phyloP scores from a whole-genome alignment of 2,113 vertebrate species.

The Campylomormyrus tamandua region DNA sequence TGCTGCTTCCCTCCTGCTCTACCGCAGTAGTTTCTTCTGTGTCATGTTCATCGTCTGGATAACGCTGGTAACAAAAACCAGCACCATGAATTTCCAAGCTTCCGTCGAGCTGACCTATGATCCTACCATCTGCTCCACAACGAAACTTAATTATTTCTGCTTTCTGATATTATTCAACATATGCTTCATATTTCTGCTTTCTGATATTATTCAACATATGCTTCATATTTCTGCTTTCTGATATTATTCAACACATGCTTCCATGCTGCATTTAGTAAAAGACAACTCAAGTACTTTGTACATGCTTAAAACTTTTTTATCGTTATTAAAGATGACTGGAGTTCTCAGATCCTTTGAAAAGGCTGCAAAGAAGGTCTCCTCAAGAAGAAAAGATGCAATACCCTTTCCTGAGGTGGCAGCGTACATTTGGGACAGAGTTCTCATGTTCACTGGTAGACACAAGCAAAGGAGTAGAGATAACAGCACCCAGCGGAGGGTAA shows the following conservation, averaged over 20 bases:
- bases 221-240: neutral
- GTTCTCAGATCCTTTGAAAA: slow-evolving; percentile 40
- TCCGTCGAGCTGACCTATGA: neutral
- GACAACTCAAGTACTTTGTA: neutral
- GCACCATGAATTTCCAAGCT: neutral
- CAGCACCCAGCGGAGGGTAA: slow-evolving; percentile 44
- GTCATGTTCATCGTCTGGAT: slow-evolving; percentile 32
- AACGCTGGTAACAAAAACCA: slow-evolving; percentile 47
- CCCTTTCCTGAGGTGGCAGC: slow-evolving; percentile 42
- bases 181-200: neutral
- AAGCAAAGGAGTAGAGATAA: slow-evolving; percentile 24
- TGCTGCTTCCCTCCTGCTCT: neutral
- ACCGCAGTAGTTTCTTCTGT: slow-evolving; percentile 29
- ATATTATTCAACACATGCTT: neutral
- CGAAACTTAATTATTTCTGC: neutral
- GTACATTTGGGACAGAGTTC: slow-evolving; percentile 31
- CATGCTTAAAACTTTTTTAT: neutral
- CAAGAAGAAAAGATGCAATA: slow-evolving; percentile 32
- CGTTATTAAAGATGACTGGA: slow-evolving; percentile 37
- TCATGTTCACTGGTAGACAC: slow-evolving; percentile 31
- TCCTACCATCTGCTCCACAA: neutral
- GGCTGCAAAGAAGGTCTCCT: slow-evolving; percentile 40
- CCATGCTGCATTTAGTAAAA: neutral
- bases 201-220: neutral
- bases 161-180: neutral